Evolutionary conservation across 1,140 invertebrate species (phyloP), one percentile per base, ranked within the genome.

Genomic region (Aphidius gifuensis): DNA sequence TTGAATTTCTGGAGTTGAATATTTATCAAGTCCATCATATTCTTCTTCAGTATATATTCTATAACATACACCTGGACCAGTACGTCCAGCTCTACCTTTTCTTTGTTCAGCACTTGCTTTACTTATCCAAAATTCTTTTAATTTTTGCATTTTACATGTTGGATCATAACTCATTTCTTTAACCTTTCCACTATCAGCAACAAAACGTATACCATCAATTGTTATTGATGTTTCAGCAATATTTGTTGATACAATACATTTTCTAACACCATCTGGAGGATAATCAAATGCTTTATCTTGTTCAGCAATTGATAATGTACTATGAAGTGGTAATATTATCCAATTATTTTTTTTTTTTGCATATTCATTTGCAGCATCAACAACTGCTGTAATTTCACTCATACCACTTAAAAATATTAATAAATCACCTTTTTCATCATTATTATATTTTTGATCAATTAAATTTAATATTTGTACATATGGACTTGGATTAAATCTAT

Each of bases 141-240:
- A 81, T 58, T 85, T 82, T 75, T 93, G 93, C 86, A 94, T 94
- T 82, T 91, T 96, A 66, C 88, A 92, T 4, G 84, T 85, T 0
- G 92, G 87, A 80, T 98, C 93, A 77, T 94, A 98, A 75, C 88
- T 94, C 94, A 98, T 98, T 81, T 97, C 92, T 81, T 99, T 99
- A 0, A 97, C 93, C 85, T 96, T 95, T 38, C 94, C 93, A 9
- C 95, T 98, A 81, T 99, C 98, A 6, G 95, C 87, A 3, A 99
- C 97, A 84, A 99, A 99, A 73, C 97, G 83, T 64, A 99, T 92
- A 5, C 97, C 97, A 82, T 99, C 97, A 62, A 99, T 98, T 0
- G 98, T 99, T 5, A 99, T 90, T 5, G 96, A 99, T 1, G 98
- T 99, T 84, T 99, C 98, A 0, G 98, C 97, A 61, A 99, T 99